Evolutionary conservation across 2,113 vertebrate genomes (phyloP).

Genomic region (Dunckerocampus dactyliophorus): DNA sequence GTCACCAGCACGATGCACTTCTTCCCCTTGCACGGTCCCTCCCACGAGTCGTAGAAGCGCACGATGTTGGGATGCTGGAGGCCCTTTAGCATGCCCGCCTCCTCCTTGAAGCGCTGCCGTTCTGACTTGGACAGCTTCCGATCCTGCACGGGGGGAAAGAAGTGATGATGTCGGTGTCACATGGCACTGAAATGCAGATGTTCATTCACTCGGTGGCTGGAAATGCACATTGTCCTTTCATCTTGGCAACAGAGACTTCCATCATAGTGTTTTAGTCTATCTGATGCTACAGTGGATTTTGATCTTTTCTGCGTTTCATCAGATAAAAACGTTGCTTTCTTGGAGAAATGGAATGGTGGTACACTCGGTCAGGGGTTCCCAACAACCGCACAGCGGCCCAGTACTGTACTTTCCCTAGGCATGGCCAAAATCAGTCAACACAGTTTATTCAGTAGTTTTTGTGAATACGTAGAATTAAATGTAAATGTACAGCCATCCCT

Average conservation of each 20-base stretch:
- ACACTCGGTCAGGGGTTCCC: too few relatives aligned
- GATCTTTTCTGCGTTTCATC: neutral
- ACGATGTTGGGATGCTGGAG: slow-evolving; percentile 99
- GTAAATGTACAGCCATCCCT: too few relatives aligned
- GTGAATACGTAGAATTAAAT: too few relatives aligned
- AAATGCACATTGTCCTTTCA: neutral
- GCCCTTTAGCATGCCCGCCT: slow-evolving; percentile 97
- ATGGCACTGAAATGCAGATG: neutral
- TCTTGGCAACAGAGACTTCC: neutral
- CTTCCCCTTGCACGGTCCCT: slow-evolving; percentile 93
- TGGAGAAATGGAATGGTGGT: too few relatives aligned
- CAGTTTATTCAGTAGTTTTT: too few relatives aligned
- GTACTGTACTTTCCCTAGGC: too few relatives aligned
- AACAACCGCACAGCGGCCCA: too few relatives aligned
- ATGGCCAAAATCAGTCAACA: too few relatives aligned
- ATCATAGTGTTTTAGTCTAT: too few relatives aligned
- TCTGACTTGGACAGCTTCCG: slow-evolving; percentile 95
- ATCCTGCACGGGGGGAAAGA: slow-evolving; percentile 71
- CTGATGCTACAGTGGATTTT: neutral
- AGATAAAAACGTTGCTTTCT: neutral
- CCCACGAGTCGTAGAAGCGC: slow-evolving; percentile 99
- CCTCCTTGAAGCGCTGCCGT: slow-evolving; percentile 96
- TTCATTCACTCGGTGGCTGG: neutral
- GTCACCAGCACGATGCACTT: slow-evolving; percentile 98
- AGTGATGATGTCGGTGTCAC: neutral